Evolutionary conservation across 1,140 invertebrate genomes (phyloP), one percentile per base, ranked within the genome.

Genomic region (Diabrotica virgifera): DNA sequence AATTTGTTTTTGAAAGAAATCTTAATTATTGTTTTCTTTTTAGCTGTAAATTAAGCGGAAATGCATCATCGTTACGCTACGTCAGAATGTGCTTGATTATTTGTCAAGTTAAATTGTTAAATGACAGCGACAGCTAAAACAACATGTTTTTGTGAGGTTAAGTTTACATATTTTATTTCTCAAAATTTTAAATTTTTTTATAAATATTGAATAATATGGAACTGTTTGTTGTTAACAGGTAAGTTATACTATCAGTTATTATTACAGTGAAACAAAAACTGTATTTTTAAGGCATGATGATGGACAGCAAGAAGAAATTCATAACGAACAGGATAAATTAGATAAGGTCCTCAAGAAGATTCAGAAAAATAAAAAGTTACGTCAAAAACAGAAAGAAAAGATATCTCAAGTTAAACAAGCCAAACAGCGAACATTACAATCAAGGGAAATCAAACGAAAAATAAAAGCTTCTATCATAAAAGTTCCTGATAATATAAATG

Each of bases 201-300:
- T n/a, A 24, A 24, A 24, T 2, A 24, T 24, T 2, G 4, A 24
- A 46, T 5, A 46, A 46, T 46, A 46, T 77, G 74, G 74, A 77
- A 62, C 64, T 76, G 51, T 76, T 77, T 69, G 71, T 76, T 59
- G 68, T 76, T 52, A 74, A 77, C 37, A 73, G 75, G 72, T 75
- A 73, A 64, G 56, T 61, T 38, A 46, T 57, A 35, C 50, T 63
- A 62, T 59, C 12, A 46, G 6, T 59, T 56, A 40, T 63, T 14
- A 58, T 37, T 56, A 24, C 63, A 12, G 62, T 5, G 40, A 36
- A 37, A n/a, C n/a, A 13, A 63, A 8, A 36, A 52, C 13, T 14
- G n/a, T 55, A 60, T 65, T 64, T 66, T 6, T 62, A 68, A 72
- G 74, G 55, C 68, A 71, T 63, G 63, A 67, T 37, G 62, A 69